Conservation (phyloP, 2,888 invertebrate species). For the Drosophila subquinaria region DNA sequence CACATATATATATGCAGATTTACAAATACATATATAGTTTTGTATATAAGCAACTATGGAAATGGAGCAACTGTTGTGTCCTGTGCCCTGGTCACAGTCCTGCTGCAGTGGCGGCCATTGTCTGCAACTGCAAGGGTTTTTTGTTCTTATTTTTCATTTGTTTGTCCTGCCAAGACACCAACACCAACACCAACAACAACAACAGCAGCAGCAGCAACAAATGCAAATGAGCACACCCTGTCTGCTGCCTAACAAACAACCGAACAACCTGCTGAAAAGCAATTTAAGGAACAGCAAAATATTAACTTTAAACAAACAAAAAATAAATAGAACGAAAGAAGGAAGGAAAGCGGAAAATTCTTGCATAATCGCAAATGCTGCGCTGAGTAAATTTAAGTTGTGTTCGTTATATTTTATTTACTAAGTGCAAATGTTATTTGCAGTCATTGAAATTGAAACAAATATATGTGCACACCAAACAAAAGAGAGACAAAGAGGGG, state of each 20-base stretch:
- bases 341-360: neutral
- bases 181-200: neutral
- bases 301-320: slow-evolving; percentile 52
- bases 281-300: slow-evolving; percentile 25
- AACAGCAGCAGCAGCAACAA: slow-evolving; percentile 17
- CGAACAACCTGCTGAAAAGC: slow-evolving; percentile 10
- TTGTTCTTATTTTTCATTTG: slow-evolving; percentile 36
- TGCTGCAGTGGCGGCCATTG: slow-evolving; percentile 58
- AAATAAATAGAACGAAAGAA: neutral
- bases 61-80: slow-evolving; percentile 46
- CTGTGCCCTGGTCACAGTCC: slow-evolving; percentile 28
- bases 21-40: neutral
- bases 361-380: slow-evolving; percentile 33
- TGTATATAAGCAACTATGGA: slow-evolving; percentile 21
- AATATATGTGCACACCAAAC: slow-evolving; percentile 47
- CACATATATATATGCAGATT: neutral
- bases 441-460: slow-evolving; percentile 82
- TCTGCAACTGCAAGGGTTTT: slow-evolving; percentile 47
- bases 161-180: slow-evolving; percentile 43
- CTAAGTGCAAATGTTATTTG: slow-evolving; percentile 82
- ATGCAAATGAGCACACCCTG: slow-evolving; percentile 72
- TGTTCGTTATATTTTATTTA: slow-evolving; percentile 79
- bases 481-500: neutral
- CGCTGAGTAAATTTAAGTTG: slow-evolving; percentile 57
- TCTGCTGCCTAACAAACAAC: slow-evolving; percentile 37